Conservation (phyloP, 2,113 vertebrate species). For the Cinclus mexicanus region DNA sequence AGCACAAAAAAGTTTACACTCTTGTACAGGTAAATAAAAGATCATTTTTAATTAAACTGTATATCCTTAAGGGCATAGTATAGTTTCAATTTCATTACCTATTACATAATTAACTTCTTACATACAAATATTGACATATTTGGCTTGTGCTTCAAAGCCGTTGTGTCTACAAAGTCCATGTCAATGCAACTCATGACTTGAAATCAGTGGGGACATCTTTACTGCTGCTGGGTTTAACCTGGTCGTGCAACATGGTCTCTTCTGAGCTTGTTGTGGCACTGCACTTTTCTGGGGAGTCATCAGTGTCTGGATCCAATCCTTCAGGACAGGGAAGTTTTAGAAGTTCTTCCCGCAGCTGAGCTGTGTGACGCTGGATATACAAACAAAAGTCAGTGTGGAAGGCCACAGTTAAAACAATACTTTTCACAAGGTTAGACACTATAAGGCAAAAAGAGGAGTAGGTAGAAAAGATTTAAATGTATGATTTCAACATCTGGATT, state of each 20-base stretch:
- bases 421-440: not conserved
- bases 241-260: constrained; percentile 82
- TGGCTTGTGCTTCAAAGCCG: constrained; percentile 92
- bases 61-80: constrained; percentile 91
- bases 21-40: constrained; percentile 99
- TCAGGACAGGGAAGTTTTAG: constrained; percentile 95
- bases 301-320: constrained; percentile 87
- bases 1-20: constrained; percentile 99
- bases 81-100: constrained; percentile 86
- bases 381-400: not conserved
- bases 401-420: not conserved
- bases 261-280: constrained; percentile 78
- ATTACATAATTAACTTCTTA: constrained; percentile 98
- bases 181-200: constrained; percentile 85
- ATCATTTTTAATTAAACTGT: constrained; percentile 86
- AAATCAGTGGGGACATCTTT: constrained; percentile 88
- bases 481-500: not conserved
- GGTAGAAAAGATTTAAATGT: not conserved
- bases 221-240: constrained; percentile 88
- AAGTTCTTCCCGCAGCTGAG: constrained; percentile 94
- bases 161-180: constrained; percentile 80
- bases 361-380: constrained; percentile 88
- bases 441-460: not conserved
- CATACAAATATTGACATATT: constrained; percentile 99
- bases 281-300: constrained; percentile 85